Evolutionary conservation across 2,113 vertebrate species (phyloP).

Genomic region (Laterallus jamaicensis): DNA sequence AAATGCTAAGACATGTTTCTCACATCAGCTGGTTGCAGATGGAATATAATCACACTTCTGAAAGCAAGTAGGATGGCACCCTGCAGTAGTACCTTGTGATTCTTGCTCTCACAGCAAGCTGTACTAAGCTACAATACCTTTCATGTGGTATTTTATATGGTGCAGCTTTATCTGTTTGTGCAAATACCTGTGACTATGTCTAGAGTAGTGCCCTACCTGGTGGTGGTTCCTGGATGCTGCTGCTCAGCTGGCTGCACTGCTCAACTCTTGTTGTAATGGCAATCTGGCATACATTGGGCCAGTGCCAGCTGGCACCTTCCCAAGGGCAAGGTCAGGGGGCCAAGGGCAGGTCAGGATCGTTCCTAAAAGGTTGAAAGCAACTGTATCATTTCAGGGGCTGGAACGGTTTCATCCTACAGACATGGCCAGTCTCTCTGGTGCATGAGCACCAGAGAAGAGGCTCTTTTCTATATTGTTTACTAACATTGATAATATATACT

Average conservation of each 20-base stretch:
- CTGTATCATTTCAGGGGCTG: not conserved
- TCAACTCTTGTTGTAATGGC: not conserved
- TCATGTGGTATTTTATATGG: accelerated
- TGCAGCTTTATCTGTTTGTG: not conserved
- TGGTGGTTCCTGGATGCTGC: accelerated
- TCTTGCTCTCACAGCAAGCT: not conserved
- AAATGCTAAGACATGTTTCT: not conserved
- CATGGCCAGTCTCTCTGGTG: not conserved
- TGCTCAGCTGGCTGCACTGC: not conserved
- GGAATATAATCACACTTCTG: not conserved
- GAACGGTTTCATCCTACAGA: not conserved
- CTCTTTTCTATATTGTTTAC: not conserved
- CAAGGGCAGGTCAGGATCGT: not conserved
- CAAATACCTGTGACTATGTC: not conserved
- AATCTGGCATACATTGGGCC: not conserved
- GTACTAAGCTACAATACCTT: not conserved
- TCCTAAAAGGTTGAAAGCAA: not conserved
- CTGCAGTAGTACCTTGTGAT: not conserved
- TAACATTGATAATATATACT: not conserved
- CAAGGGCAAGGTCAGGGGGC: not conserved
- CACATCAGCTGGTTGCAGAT: not conserved
- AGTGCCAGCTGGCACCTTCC: not conserved
- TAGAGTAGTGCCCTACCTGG: not conserved
- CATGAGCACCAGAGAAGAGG: not conserved
- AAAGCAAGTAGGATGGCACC: not conserved